Base-by-base conservation (phyloP, 2,797 vertebrate species). In the Aulostomus chinensis region DNA sequence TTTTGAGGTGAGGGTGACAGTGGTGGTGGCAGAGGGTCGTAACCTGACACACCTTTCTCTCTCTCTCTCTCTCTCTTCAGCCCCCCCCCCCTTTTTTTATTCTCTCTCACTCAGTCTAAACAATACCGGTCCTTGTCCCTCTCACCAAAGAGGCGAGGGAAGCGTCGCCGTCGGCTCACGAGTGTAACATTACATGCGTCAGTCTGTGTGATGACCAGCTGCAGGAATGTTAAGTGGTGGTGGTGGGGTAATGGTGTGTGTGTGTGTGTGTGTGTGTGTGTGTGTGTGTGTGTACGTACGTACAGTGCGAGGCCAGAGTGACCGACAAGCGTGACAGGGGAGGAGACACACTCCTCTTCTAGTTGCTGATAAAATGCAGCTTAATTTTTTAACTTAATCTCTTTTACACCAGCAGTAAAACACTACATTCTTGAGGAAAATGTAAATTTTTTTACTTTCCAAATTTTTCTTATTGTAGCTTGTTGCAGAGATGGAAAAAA, bases 181-280 rank as follows among this genome's bases (percentile, higher is more conserved):
- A 76, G 80, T 87, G 83, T 84, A 79, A 83, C 80, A 81, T 87
- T 88, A 86, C 85, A 83, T 80, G 67, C 49, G 48, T 78, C 68
- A 54, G 11, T 66, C 69, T 72, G 61, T 52, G 53, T 49, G 36
- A 54, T 80, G 81, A 85, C 73, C 76, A 73, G 75, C 68, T 64
- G 60, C 46, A 68, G 78, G 81, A 82, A 86, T 87, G 76, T 84
- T 82, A 79, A 83, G 73, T 81, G 67, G 65, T 7, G 30, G 32
- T 17, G n/a, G n/a, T 50, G 22, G 28, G 18, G 9, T 5, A 9
- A 11, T 7, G 12, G 37, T 10, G 5, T 16, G 25, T 7, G 11
- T 7, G 15, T 5, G 10, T 18, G 7, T 18, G 20, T 18, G 47
- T 33, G 22, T 35, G 15, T 26, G 28, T 36, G 34, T 16, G 25